A percentile compares a stretch with the other conserved stretches of the same genome.
These are phyloP conservation scores for Caligus rogercresseyi DNA, from an alignment of 1,140 invertebrate genomes.

Conservation along the genomic window DNA sequence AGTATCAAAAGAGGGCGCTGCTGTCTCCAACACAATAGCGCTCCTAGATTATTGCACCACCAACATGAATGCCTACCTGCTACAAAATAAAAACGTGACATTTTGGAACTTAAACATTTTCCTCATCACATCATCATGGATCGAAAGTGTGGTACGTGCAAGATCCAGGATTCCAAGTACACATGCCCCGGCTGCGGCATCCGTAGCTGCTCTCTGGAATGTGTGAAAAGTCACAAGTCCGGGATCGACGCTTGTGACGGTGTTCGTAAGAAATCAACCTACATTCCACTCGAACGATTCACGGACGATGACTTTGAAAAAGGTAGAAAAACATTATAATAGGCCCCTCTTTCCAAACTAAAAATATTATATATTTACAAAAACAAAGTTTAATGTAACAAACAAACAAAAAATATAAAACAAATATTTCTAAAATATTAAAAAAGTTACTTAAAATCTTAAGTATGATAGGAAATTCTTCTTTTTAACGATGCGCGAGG, in stretches of 20 bases:
- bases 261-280: neutral
- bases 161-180: neutral
- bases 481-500: neutral
- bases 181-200: neutral
- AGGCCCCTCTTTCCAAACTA: neutral
- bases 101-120: no score
- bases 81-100: no score
- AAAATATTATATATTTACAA: neutral
- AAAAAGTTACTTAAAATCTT: neutral
- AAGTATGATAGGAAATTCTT: no score
- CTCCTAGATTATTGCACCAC: no score
- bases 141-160: neutral
- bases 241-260: neutral
- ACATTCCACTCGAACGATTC: neutral
- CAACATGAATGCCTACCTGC: no score
- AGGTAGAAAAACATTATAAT: neutral
- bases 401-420: neutral
- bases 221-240: neutral
- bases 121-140: no score
- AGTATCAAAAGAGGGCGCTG: no score
- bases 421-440: neutral
- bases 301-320: neutral
- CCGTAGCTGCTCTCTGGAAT: neutral
- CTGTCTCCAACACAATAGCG: no score
- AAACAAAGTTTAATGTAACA: neutral